Evolutionary conservation across 2,888 invertebrate species (phyloP).

Genomic region (Eustalomyia histrio): DNA sequence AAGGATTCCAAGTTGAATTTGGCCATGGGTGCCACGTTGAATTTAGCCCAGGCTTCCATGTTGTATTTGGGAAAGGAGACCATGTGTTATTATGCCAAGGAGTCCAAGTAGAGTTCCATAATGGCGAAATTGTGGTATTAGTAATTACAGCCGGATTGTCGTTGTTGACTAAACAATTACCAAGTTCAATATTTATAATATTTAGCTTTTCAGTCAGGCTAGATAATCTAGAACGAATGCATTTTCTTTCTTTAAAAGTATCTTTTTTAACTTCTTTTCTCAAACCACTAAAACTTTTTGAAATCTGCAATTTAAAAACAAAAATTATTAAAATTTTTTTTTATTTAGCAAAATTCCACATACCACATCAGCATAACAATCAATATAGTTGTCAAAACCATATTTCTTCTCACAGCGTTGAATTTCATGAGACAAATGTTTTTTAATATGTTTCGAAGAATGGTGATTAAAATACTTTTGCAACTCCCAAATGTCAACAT

Average conservation of each 20-base stretch:
- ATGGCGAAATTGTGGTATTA: neutral
- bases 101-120: neutral
- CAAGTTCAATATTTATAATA: neutral
- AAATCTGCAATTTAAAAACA: slow-evolving; percentile 4
- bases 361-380: slow-evolving; percentile 23
- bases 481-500: neutral
- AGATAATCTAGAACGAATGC: neutral
- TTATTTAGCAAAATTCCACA: slow-evolving; percentile 4
- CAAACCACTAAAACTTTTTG: slow-evolving; percentile 1
- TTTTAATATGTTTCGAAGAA: neutral
- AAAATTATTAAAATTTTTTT: neutral
- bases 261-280: neutral
- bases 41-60: neutral
- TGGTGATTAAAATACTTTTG: neutral
- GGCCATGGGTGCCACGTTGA: neutral
- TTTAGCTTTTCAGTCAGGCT: neutral
- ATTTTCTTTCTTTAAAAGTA: neutral
- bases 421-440: slow-evolving; percentile 1
- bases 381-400: neutral
- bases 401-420: neutral
- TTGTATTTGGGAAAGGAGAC: neutral
- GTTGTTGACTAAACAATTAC: neutral
- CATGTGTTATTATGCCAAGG: neutral
- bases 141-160: neutral
- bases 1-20: neutral